Conservation (phyloP, 2,113 vertebrate species). For the Laticauda laticaudata region DNA sequence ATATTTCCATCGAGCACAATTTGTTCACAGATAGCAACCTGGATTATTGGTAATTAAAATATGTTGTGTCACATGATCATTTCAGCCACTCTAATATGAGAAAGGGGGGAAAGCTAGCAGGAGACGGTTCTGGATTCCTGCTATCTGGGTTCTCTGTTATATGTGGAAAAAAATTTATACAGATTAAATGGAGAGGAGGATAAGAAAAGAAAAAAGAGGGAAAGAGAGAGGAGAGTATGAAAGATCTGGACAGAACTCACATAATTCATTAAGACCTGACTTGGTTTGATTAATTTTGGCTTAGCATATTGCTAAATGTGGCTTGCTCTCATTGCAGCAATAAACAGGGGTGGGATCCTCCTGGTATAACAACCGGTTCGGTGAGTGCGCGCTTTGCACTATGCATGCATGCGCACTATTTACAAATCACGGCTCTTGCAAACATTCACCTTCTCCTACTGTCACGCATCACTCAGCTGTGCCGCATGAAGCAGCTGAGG, state of each 20-base stretch:
- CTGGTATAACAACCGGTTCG: no score
- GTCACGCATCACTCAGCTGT: no score
- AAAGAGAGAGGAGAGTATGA: neutral
- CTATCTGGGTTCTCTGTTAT: no score
- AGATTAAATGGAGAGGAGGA: neutral
- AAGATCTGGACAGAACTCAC: neutral
- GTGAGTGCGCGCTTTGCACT: no score
- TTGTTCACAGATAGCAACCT: neutral
- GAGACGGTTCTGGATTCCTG: no score
- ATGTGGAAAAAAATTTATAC: neutral
- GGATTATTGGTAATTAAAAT: neutral
- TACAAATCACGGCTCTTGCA: no score
- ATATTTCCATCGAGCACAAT: slow-evolving; percentile 6
- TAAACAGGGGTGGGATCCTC: no score
- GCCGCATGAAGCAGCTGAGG: no score
- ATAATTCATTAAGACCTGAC: neutral
- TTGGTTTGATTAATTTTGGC: neutral
- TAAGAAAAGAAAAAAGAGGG: no score
- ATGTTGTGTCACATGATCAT: neutral
- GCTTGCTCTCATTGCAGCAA: neutral
- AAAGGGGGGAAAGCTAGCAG: neutral
- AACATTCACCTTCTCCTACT: no score
- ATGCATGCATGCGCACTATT: no score
- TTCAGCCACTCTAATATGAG: neutral
- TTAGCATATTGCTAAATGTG: neutral